A percentile compares a stretch with the other conserved stretches of the same genome.
Conservation (phyloP, 2,797 vertebrate species). For the Acrossocheilus wenchowensis region DNA sequence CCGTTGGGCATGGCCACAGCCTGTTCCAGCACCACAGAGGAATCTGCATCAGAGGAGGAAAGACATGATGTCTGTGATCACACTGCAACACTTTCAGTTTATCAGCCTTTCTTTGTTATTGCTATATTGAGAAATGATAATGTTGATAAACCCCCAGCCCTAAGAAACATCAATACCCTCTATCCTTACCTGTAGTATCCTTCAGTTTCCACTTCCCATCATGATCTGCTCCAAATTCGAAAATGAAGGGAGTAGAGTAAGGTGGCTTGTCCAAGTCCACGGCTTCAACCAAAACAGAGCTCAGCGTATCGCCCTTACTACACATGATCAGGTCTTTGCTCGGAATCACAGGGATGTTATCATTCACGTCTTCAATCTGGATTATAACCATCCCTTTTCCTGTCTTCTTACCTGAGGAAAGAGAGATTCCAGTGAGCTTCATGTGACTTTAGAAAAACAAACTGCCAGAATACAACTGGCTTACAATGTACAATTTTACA, state of each 20-base stretch:
- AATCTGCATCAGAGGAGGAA: conserved; percentile 38
- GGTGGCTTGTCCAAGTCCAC: conserved; percentile 74
- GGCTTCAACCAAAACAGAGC: conserved; percentile 66
- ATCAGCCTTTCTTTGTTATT: too few species aligned
- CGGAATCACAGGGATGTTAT: conserved; percentile 75
- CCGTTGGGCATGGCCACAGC: conserved; percentile 63
- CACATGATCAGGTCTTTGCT: conserved; percentile 70
- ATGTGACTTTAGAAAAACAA: background rate
- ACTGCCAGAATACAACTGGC: too few species aligned
- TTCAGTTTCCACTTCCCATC: conserved; percentile 70
- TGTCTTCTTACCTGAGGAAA: conserved; percentile 77
- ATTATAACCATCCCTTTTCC: conserved; percentile 82
- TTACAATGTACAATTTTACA: background rate
- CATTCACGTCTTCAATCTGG: conserved; percentile 78
- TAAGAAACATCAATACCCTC: background rate
- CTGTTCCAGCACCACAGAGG: conserved; percentile 73
- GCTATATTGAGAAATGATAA: background rate
- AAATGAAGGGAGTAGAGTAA: conserved; percentile 78
- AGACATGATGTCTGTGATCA: background rate
- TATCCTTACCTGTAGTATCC: conserved; percentile 71
- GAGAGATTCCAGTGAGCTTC: conserved; percentile 11
- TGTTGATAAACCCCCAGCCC: background rate
- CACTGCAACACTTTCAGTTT: background rate
- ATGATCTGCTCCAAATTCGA: conserved; percentile 60
- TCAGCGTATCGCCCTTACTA: conserved; percentile 60